Conservation (phyloP, 2,113 vertebrate species). For the Calonectris borealis region DNA sequence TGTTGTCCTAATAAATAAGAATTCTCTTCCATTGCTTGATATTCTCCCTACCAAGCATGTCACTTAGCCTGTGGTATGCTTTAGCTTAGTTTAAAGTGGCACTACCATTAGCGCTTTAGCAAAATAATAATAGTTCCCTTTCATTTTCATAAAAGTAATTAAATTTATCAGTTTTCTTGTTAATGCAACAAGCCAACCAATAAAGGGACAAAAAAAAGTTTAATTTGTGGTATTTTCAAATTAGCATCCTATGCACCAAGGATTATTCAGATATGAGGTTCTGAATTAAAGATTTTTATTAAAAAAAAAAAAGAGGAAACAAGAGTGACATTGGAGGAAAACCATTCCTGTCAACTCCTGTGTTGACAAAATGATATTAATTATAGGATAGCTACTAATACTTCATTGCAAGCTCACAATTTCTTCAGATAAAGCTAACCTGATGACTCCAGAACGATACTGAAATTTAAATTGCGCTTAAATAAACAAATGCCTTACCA, state of each 20-base stretch:
- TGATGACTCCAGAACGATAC: neutral
- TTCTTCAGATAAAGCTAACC: neutral
- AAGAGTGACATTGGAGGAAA: neutral
- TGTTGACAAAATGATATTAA: neutral
- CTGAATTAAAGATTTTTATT: constrained; percentile 17
- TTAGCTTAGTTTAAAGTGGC: constrained; percentile 42
- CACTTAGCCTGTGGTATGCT: neutral
- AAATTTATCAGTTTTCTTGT: constrained; percentile 49
- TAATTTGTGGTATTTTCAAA: constrained; percentile 7
- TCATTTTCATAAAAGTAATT: constrained; percentile 71
- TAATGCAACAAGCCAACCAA: constrained; percentile 48
- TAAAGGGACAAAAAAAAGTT: constrained; percentile 31
- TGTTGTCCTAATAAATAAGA: constrained; percentile 43
- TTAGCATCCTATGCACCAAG: neutral
- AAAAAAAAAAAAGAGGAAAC: neutral
- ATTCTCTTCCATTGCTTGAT: constrained; percentile 6
- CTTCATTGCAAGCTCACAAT: neutral
- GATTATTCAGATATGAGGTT: constrained; percentile 24
- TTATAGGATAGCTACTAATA: neutral
- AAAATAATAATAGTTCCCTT: constrained; percentile 35
- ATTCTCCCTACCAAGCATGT: neutral
- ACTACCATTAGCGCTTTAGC: neutral
- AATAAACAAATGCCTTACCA: neutral
- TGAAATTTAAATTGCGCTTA: neutral
- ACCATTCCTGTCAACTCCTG: neutral